Conservation (phyloP, 2,797 vertebrate genomes). For the Lepilemur ruficaudatus region DNA sequence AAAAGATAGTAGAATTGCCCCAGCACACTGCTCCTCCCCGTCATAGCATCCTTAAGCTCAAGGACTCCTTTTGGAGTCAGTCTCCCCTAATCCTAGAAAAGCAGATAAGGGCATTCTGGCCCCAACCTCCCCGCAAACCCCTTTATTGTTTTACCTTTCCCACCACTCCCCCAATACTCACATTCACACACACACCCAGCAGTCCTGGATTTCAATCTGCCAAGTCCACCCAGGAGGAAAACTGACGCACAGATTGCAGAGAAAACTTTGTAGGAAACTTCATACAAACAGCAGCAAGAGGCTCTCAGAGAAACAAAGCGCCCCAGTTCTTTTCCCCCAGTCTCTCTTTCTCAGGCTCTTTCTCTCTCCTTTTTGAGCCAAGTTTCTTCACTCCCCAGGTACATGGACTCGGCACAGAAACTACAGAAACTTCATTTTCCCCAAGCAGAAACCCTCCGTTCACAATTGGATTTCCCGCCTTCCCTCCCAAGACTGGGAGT, state of each 20-base stretch:
- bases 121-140: background rate
- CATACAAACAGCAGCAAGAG: constrained; percentile 36
- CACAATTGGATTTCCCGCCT: constrained; percentile 4
- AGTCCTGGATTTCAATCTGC: background rate
- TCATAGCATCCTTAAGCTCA: background rate
- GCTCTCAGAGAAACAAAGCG: background rate
- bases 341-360: background rate
- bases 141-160: background rate
- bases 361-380: background rate
- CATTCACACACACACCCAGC: background rate
- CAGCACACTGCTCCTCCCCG: background rate
- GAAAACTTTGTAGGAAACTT: constrained; percentile 66
- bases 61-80: background rate
- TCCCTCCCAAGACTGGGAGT: background rate
- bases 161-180: background rate
- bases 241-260: background rate
- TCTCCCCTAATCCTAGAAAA: background rate
- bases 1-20: background rate
- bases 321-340: background rate
- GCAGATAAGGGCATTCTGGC: background rate
- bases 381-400: constrained; percentile 19
- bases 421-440: background rate
- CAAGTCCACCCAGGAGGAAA: background rate
- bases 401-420: background rate
- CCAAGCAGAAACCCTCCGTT: background rate